Conservation (phyloP, 2,113 vertebrate species). For the Rallus limicola region DNA sequence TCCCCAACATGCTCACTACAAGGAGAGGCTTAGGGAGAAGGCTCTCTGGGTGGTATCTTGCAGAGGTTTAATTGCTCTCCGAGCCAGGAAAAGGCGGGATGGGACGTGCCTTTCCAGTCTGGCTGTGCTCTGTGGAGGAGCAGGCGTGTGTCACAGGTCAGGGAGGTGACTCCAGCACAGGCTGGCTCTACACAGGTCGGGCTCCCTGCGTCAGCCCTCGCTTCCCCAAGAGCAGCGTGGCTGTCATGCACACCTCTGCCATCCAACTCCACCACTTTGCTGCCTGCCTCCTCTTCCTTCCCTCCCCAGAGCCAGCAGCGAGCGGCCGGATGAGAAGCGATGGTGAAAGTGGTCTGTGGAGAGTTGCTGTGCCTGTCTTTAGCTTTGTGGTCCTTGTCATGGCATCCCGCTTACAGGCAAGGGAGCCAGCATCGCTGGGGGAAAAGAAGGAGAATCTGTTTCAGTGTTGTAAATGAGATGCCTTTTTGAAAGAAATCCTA, state of each 20-base stretch:
- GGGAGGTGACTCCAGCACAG: neutral
- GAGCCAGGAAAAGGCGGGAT: fast-evolving
- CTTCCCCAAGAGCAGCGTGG: neutral
- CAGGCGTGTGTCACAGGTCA: neutral
- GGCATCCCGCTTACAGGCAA: neutral
- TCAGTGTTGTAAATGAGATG: neutral
- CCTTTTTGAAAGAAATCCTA: neutral
- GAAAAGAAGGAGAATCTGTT: neutral
- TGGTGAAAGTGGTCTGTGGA: too few species aligned
- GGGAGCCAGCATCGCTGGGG: fast-evolving
- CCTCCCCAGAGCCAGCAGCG: too few species aligned
- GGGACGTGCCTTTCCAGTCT: fast-evolving
- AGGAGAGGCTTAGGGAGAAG: neutral
- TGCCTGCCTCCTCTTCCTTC: neutral
- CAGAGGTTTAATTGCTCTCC: neutral
- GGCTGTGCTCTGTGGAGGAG: fast-evolving
- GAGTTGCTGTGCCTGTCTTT: neutral
- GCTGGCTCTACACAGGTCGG: neutral
- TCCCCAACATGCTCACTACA: fast-evolving
- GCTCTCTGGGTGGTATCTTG: neutral
- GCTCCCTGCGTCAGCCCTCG: neutral
- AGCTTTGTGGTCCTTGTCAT: fast-evolving
- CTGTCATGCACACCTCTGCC: neutral
- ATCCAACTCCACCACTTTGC: neutral
- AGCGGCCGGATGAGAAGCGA: too few species aligned